These are phyloP conservation scores for Campopleginae sp. DNA, from an alignment of 2,888 invertebrate species.

Conservation along the genomic window DNA sequence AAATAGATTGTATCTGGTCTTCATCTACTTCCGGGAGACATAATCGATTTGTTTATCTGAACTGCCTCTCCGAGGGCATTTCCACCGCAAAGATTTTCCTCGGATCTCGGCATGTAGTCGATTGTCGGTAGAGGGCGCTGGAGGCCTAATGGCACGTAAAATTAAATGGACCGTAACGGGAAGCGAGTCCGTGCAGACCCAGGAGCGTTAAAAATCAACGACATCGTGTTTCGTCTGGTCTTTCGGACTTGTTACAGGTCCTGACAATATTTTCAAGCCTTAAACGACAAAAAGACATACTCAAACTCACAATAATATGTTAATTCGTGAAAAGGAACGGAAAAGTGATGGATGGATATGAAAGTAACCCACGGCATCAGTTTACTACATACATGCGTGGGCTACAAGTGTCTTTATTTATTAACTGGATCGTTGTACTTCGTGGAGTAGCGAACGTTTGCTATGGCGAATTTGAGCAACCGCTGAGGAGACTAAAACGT, in stretches of 20 bases:
- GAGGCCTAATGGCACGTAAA: slow-evolving; percentile 55
- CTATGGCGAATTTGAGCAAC: slow-evolving; percentile 64
- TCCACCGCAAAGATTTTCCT: slow-evolving; percentile 40
- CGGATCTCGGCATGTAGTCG: slow-evolving; percentile 24
- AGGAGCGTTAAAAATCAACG: slow-evolving; percentile 53
- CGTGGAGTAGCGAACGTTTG: slow-evolving; percentile 18
- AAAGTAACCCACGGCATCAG: background rate
- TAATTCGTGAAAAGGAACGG: background rate
- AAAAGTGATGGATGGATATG: background rate
- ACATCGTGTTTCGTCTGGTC: slow-evolving; percentile 6
- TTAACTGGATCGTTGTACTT: background rate
- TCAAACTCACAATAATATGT: background rate
- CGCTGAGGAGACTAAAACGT: slow-evolving; percentile 46
- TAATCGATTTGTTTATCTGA: background rate
- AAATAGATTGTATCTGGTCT: background rate
- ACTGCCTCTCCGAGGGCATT: slow-evolving; percentile 41
- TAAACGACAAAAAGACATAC: background rate
- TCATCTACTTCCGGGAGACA: background rate
- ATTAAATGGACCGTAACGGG: slow-evolving; percentile 57
- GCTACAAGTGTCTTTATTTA: background rate
- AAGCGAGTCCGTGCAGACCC: slow-evolving; percentile 10
- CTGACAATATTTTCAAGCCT: background rate
- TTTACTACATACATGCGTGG: background rate
- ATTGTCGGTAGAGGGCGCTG: slow-evolving; percentile 23
- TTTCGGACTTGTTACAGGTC: background rate